Conservation (phyloP, 2,113 vertebrate species). For the Pterocles burchelli region DNA sequence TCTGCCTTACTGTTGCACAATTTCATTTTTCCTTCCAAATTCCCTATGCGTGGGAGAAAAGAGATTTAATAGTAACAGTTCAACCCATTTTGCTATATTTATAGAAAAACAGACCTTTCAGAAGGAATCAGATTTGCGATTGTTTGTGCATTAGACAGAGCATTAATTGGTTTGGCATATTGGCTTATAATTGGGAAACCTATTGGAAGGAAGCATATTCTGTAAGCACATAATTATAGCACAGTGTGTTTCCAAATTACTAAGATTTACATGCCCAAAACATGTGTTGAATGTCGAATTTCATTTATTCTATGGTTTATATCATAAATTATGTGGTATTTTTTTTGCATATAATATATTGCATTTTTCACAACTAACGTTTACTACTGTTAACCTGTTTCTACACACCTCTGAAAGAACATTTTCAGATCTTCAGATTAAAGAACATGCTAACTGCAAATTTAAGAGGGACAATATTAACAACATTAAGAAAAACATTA, state of each 20-base stretch:
- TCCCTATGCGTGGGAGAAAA: neutral
- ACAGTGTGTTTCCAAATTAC: neutral
- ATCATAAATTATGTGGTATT: neutral
- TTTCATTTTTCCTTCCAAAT: neutral
- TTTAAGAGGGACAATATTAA: neutral
- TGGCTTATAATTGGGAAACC: neutral
- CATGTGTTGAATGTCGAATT: neutral
- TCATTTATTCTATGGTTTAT: neutral
- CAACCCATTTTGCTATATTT: neutral
- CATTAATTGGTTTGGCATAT: neutral
- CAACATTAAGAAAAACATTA: neutral
- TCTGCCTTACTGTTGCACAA: neutral
- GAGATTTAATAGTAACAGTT: neutral
- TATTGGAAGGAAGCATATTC: neutral
- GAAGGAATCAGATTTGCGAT: neutral
- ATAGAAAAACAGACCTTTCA: neutral
- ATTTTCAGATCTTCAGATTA: neutral
- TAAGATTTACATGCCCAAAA: neutral
- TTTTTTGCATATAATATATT: neutral
- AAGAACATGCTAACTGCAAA: neutral
- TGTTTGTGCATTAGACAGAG: neutral
- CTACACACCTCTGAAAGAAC: neutral
- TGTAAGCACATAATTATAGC: neutral
- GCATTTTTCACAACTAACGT: neutral
- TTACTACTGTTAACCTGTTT: neutral